Evolutionary conservation across 2,888 invertebrate genomes (phyloP).

Genomic region (Trichopria drosophilae): DNA sequence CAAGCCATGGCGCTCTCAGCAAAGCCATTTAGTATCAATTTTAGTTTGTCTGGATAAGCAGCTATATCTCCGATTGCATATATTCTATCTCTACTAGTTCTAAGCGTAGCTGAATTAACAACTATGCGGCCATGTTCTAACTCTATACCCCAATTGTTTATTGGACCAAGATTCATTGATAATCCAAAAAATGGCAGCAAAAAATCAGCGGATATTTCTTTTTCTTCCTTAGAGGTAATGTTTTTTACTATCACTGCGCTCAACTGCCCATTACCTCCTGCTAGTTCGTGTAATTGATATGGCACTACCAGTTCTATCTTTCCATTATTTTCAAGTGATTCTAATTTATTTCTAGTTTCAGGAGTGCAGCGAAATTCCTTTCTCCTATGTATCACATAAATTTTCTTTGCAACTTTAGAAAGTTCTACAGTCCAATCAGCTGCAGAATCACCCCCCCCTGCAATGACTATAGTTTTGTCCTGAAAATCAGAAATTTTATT

Average conservation of each 20-base stretch:
- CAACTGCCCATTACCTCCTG: conserved; percentile 20
- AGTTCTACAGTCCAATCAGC: conserved; percentile 25
- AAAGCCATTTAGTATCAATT: conserved; percentile 22
- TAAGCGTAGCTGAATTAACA: conserved; percentile 11
- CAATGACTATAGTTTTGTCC: conserved; percentile 24
- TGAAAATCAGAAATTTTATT: conserved; percentile 19
- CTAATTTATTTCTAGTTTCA: conserved; percentile 7
- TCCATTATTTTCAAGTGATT: conserved; percentile 14
- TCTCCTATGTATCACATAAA: conserved; percentile 22
- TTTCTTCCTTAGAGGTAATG: conserved; percentile 3
- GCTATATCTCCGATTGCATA: conserved; percentile 25
- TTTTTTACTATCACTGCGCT: conserved; percentile 16
- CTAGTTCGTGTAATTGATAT: conserved; percentile 25
- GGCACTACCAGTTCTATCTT: conserved; percentile 20
- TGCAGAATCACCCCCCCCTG: conserved; percentile 25
- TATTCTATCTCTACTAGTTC: conserved; percentile 23
- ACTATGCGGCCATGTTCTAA: conserved; percentile 20
- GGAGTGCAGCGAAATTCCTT: background rate
- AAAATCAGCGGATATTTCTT: conserved; percentile 15
- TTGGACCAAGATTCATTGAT: conserved; percentile 17
- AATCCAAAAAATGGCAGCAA: conserved; percentile 27
- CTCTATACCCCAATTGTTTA: conserved; percentile 20
- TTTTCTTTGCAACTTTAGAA: conserved; percentile 27
- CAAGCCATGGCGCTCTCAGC: conserved; percentile 17
- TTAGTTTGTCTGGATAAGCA: conserved; percentile 22